phyloP scores from a whole-genome alignment of 2,797 vertebrate species.

The Triplophysa yarkandensis region DNA sequence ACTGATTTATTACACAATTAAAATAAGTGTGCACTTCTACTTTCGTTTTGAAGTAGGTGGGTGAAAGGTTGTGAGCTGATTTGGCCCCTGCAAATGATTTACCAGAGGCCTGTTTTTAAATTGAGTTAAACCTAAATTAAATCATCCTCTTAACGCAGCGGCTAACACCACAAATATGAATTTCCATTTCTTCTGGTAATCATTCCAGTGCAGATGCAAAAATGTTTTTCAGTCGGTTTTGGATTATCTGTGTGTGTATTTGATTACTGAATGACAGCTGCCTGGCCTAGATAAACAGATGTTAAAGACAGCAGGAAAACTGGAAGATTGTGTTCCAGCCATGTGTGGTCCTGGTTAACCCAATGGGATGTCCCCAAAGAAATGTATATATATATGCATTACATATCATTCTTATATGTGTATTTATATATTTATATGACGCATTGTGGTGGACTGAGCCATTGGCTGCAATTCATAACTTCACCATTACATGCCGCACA shows the following conservation, averaged over 20 bases:
- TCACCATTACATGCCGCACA: no score
- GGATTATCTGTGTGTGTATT: constrained; percentile 1
- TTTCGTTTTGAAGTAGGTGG: constrained; percentile 1
- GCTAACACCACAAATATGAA: not conserved
- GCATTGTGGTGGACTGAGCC: no score
- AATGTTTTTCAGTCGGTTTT: not conserved
- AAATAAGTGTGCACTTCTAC: not conserved
- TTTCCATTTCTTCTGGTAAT: not conserved
- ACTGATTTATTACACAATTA: no score
- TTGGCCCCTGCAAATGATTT: constrained; percentile 37
- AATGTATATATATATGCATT: no score
- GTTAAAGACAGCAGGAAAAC: constrained; percentile 4
- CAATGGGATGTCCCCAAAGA: no score
- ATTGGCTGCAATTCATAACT: not conserved
- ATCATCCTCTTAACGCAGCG: constrained; percentile 16
- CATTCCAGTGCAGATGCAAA: not conserved
- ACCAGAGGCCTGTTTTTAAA: constrained; percentile 31
- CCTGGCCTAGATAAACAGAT: constrained; percentile 22
- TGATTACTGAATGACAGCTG: constrained; percentile 32
- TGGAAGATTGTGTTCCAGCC: no score
- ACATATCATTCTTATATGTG: no score
- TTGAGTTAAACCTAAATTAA: not conserved
- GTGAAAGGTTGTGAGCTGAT: constrained; percentile 8
- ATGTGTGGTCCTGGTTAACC: no score
- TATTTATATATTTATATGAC: no score